Evolutionary conservation across 2,888 invertebrate genomes (phyloP).

Genomic region (Lasioglossum figueresi): DNA sequence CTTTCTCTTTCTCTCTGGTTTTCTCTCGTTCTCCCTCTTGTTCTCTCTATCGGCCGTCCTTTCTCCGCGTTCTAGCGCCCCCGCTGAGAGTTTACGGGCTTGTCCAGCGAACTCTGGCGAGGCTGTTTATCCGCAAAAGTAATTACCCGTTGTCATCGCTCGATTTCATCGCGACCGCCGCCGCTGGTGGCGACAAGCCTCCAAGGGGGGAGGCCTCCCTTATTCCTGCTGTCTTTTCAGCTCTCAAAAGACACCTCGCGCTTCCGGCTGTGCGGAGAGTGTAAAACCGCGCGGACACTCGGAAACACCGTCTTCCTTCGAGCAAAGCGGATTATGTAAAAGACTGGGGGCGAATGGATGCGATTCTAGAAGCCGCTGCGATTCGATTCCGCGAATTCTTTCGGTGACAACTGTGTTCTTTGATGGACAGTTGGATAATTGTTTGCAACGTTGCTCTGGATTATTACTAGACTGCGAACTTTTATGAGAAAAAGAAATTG

Average conservation of each 20-base stretch:
- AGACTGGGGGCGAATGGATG: background rate
- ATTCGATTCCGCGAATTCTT: background rate
- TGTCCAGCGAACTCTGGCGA: conserved; percentile 44
- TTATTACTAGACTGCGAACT: too few relatives aligned
- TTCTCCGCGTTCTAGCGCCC: conserved; percentile 21
- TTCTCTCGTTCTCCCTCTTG: background rate
- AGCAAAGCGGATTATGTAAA: background rate
- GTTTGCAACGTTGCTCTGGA: background rate
- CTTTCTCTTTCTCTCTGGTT: background rate
- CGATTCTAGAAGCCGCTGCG: background rate
- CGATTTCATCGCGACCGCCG: conserved; percentile 54
- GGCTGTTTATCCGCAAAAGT: conserved; percentile 79
- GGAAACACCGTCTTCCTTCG: background rate
- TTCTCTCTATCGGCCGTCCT: conserved; percentile 8
- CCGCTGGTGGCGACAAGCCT: conserved; percentile 27
- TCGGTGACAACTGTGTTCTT: background rate
- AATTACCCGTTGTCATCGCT: conserved; percentile 75
- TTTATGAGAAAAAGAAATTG: background rate
- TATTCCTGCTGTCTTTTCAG: conserved; percentile 31
- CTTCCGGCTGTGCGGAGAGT: background rate
- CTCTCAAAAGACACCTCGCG: conserved; percentile 18
- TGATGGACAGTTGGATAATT: background rate
- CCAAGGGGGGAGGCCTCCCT: background rate
- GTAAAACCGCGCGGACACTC: background rate
- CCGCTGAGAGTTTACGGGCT: conserved; percentile 41